phyloP scores from a whole-genome alignment of 30 jellyfish, hydroid and myxozoan genomes.

The Aurelia coerulea region DNA sequence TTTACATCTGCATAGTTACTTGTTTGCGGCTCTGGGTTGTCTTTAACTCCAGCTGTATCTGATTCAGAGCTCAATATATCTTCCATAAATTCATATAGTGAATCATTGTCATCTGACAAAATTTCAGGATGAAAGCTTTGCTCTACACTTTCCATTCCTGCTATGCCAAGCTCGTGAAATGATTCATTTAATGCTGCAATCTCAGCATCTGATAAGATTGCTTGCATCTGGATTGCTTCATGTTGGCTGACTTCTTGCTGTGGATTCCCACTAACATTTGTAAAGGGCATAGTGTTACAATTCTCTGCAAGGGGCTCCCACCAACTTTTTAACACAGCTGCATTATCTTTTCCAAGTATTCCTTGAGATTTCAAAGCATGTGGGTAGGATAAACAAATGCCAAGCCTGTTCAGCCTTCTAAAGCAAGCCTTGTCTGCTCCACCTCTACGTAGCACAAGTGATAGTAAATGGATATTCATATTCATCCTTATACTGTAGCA shows the following conservation, averaged over 20 bases:
- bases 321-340: slow-evolving; percentile 30
- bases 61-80: too few relatives aligned
- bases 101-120: too few relatives aligned
- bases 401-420: slow-evolving; percentile 34
- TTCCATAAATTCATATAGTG: too few relatives aligned
- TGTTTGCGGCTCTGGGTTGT: slow-evolving; percentile 12
- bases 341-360: slow-evolving; percentile 29
- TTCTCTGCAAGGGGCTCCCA: slow-evolving; percentile 46
- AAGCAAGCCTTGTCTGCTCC: slow-evolving; percentile 53
- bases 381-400: slow-evolving; percentile 35
- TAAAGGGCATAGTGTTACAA: slow-evolving; percentile 18
- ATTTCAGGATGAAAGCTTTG: too few relatives aligned
- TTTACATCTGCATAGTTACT: slow-evolving; percentile 31
- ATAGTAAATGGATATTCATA: slow-evolving; percentile 36
- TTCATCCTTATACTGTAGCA: slow-evolving; percentile 42
- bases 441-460: slow-evolving; percentile 40
- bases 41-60: too few relatives aligned
- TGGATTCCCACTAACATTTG: slow-evolving; percentile 7
- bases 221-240: too few relatives aligned
- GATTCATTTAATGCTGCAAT: too few relatives aligned
- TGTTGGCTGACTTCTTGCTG: too few relatives aligned
- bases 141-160: too few relatives aligned
- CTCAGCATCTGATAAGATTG: too few relatives aligned
- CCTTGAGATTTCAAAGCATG: background rate
- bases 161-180: too few relatives aligned